Conservation (phyloP, 1,140 invertebrate species). For the Drosophila rhopaloa region DNA sequence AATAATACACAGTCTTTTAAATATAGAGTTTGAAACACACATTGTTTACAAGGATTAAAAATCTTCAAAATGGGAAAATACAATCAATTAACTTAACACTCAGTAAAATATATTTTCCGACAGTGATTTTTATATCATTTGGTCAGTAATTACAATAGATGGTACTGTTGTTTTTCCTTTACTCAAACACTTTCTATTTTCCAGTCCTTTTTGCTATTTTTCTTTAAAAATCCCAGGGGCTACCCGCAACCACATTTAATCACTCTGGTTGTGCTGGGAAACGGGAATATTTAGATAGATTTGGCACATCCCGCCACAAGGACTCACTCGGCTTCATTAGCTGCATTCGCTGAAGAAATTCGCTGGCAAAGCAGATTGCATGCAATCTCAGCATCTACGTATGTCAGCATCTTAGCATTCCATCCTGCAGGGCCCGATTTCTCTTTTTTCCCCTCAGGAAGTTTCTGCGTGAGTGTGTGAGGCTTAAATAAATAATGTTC, state of each 20-base stretch:
- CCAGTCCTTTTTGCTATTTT: conserved; percentile 15
- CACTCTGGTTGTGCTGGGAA: conserved; percentile 29
- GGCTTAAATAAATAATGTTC: conserved; percentile 77
- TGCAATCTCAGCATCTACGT: conserved; percentile 70
- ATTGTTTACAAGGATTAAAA: too few species aligned
- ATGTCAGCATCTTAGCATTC: conserved; percentile 53
- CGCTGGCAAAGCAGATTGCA: conserved; percentile 76
- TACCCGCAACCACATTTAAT: conserved; percentile 22
- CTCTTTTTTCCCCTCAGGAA: conserved; percentile 27
- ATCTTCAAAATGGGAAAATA: too few species aligned
- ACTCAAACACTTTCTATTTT: conserved; percentile 40
- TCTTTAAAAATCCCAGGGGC: conserved; percentile 26
- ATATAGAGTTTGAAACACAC: too few species aligned
- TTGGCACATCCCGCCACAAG: conserved; percentile 23
- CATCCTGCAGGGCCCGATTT: conserved; percentile 54
- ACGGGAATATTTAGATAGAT: conserved; percentile 45
- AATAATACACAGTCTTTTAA: too few species aligned
- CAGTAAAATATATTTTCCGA: neutral
- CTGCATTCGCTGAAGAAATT: conserved; percentile 66
- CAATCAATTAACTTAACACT: too few species aligned
- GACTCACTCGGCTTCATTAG: conserved; percentile 69
- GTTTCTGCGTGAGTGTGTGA: conserved; percentile 17
- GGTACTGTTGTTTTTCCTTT: conserved; percentile 43
- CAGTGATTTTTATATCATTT: conserved; percentile 13
- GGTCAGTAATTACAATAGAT: conserved; percentile 55